Conservation (phyloP, 2,113 vertebrate species). For the Rhinogobius similis region DNA sequence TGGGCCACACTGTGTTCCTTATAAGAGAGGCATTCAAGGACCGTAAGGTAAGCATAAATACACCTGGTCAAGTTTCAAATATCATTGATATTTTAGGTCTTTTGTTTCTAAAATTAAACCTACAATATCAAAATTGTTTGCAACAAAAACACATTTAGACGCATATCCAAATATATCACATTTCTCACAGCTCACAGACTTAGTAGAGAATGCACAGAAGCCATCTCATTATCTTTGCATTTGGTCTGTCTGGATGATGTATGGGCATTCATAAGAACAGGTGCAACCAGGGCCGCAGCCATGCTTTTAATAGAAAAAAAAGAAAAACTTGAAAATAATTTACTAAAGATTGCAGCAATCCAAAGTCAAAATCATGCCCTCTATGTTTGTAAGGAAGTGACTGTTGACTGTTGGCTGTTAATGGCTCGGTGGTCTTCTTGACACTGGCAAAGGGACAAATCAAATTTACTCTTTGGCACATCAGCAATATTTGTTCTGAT, state of each 20-base stretch:
- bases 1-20: constrained; percentile 38
- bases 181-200: neutral
- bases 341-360: neutral
- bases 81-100: neutral
- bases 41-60: constrained; percentile 39
- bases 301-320: neutral
- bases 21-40: constrained; percentile 40
- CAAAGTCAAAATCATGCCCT: neutral
- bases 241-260: constrained; percentile 3
- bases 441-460: constrained; percentile 7
- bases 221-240: constrained; percentile 8
- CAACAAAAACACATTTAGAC: constrained; percentile 1
- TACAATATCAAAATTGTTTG: neutral
- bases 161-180: neutral
- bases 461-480: constrained; percentile 21
- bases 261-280: neutral
- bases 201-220: neutral
- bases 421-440: constrained; percentile 12
- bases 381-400: neutral
- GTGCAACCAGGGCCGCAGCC: neutral
- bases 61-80: neutral
- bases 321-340: neutral
- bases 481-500: constrained; percentile 1
- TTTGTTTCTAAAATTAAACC: constrained; percentile 5
- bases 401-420: constrained; percentile 10